phyloP scores from a whole-genome alignment of 1,140 invertebrate genomes.

The Lepidurus arcticus region DNA sequence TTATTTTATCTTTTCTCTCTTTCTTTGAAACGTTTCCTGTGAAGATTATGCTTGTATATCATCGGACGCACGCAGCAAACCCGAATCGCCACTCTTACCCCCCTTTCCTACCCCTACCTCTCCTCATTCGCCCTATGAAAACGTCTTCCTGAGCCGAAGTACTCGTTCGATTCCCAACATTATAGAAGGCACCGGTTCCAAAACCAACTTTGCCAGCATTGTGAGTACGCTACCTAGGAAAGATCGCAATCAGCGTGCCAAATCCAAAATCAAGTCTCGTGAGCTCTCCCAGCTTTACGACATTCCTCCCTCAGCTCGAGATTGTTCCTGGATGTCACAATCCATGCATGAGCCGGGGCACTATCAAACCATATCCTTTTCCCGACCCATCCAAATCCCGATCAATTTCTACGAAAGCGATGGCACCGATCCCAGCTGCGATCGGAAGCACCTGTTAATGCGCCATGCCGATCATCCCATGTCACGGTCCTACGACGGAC shows the following conservation, averaged over 20 bases:
- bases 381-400: background rate
- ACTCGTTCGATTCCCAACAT: conserved; percentile 43
- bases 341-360: conserved; percentile 19
- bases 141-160: conserved; percentile 53
- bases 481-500: conserved; percentile 33
- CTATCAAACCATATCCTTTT: background rate
- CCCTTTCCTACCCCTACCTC: conserved; percentile 51
- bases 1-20: background rate
- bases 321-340: conserved; percentile 29
- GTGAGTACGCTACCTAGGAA: background rate
- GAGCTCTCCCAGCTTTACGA: conserved; percentile 27
- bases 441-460: background rate
- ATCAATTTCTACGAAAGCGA: background rate
- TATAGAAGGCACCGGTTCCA: background rate
- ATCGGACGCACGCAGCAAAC: background rate
- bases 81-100: conserved; percentile 12
- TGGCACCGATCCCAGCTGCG: background rate
- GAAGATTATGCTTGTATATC: background rate
- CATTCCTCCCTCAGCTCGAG: conserved; percentile 28
- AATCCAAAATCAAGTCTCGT: background rate
- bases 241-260: conserved; percentile 24
- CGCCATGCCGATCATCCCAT: conserved; percentile 19
- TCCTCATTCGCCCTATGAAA: conserved; percentile 55
- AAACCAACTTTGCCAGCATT: background rate
- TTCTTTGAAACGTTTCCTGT: background rate